Evolutionary conservation across 2,888 invertebrate genomes (phyloP).

Genomic region (Cyaniris semiargus): DNA sequence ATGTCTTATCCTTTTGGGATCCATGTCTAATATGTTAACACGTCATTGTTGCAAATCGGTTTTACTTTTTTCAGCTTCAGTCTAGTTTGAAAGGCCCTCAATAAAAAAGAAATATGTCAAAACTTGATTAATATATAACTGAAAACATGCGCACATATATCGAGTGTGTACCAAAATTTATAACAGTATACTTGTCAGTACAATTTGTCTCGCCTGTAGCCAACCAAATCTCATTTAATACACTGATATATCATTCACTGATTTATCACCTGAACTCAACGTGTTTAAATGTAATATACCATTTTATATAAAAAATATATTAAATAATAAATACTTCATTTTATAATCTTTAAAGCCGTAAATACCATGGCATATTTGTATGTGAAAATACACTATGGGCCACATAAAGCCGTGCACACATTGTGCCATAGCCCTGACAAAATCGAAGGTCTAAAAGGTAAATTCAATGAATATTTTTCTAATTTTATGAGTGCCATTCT

Average conservation of each 20-base stretch:
- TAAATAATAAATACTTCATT: neutral
- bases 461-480: slow-evolving; percentile 23
- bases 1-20: too few relatives aligned
- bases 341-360: neutral
- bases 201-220: neutral
- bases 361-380: slow-evolving; percentile 50
- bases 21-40: too few relatives aligned
- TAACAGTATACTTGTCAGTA: neutral
- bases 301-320: neutral
- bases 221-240: neutral
- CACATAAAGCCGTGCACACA: slow-evolving; percentile 54
- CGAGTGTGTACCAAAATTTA: neutral
- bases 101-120: neutral
- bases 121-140: too few relatives aligned
- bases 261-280: too few relatives aligned
- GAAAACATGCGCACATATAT: neutral
- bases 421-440: slow-evolving; percentile 59
- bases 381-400: slow-evolving; percentile 62
- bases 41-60: too few relatives aligned
- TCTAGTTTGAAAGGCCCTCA: neutral
- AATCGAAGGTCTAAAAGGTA: slow-evolving; percentile 58
- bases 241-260: too few relatives aligned
- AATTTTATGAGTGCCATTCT: too few relatives aligned
- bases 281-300: too few relatives aligned
- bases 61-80: neutral